Base-by-base conservation (phyloP, 2,113 vertebrate species). In the Romanogobio albipinnatus region DNA sequence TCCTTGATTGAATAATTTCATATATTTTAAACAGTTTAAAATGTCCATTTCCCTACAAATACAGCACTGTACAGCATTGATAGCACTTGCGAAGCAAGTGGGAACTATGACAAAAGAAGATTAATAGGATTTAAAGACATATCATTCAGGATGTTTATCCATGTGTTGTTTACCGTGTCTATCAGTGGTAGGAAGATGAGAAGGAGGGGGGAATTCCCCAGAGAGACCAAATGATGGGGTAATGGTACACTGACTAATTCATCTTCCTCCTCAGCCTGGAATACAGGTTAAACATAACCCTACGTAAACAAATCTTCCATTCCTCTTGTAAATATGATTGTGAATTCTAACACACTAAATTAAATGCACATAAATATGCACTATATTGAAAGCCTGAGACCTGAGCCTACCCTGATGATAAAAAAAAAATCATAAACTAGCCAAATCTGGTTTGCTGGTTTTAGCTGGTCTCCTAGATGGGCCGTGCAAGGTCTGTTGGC, bases 141-240 rank as follows among this genome's bases (percentile, higher is more conserved):
- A 84, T 49, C 66, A 82, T 76, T 29, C 29, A n/a, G 62, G 84
- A 73, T 90, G 81, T 89, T 90, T 90, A 86, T 86, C 82, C 83
- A 85, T 49, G 56, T 80, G 59, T 62, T 89, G 58, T 89, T 86
- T 88, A 70, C 77, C 64, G 45, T 88, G 87, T 86, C 56, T 82
- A 88, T 90, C 84, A 87, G 87, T 87, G 82, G 84, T 83, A 87
- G 82, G 45, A 82, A 71, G 81, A 82, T 85, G 87, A 85, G 33
- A 59, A 76, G 82, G 76, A 51, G 26, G 66, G 61, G 61, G 45
- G 13, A 39, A 71, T 15, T 82, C 86, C 88, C 86, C 26, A 58
- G 86, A 85, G 68, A 70, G 84, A 81, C 45, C 47, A 2, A 45
- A 71, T 64, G 79, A 87, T 49, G 56, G 82, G 86, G 82, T 75